These are phyloP conservation scores for Struthidea cinerea DNA, from an alignment of 2,113 vertebrate genomes.

Conservation along the genomic window DNA sequence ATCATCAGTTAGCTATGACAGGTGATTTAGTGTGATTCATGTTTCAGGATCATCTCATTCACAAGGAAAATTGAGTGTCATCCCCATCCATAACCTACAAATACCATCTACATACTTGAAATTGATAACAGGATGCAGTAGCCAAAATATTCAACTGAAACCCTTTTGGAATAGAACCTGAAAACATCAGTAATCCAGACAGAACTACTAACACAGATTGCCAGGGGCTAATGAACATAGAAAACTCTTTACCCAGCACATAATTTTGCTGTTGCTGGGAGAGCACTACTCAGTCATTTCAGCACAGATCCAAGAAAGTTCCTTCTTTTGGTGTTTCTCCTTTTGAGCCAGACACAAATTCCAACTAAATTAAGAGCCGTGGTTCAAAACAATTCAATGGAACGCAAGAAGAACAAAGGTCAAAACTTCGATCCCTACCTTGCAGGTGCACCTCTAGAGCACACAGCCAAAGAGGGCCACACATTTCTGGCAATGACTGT, in stretches of 20 bases:
- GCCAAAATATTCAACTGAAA: slow-evolving; percentile 67
- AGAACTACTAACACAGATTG: slow-evolving; percentile 63
- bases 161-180: slow-evolving; percentile 61
- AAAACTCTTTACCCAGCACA: slow-evolving; percentile 42
- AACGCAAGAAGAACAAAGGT: background rate
- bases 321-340: slow-evolving; percentile 1
- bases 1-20: slow-evolving; percentile 45
- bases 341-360: slow-evolving; percentile 42
- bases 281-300: slow-evolving; percentile 35
- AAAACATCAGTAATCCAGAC: slow-evolving; percentile 60
- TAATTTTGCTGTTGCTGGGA: slow-evolving; percentile 58
- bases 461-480: background rate
- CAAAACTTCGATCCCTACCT: background rate
- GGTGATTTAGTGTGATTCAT: slow-evolving; percentile 64
- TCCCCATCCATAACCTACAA: slow-evolving; percentile 65
- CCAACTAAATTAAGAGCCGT: slow-evolving; percentile 29
- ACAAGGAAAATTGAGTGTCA: slow-evolving; percentile 66
- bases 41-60: slow-evolving; percentile 60
- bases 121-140: slow-evolving; percentile 62
- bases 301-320: slow-evolving; percentile 53
- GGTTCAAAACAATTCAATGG: background rate
- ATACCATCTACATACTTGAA: slow-evolving; percentile 62
- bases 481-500: background rate
- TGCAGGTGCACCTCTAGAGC: background rate
- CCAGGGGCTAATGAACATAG: slow-evolving; percentile 61